Evolutionary conservation across 2,797 vertebrate species (phyloP), one percentile per base, ranked within the genome.

Genomic region (Mus minutoides): DNA sequence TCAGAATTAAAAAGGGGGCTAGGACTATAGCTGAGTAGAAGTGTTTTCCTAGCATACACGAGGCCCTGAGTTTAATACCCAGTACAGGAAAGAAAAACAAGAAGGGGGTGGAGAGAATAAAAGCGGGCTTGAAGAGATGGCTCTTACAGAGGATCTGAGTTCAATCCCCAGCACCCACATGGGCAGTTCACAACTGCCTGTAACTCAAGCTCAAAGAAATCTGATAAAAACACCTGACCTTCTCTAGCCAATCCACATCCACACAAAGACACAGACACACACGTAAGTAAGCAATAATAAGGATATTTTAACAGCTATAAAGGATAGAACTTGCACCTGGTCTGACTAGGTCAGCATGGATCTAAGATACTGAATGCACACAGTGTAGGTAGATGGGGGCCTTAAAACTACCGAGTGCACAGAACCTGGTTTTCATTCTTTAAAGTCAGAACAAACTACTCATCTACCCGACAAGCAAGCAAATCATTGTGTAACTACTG

Each of bases 391-490:
- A 31, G 62, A 34, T 29, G n/a, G 37, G 58, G 17, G n/a, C 31
- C n/a, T 73, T 80, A 85, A 78, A 95, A 71, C 49, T 29, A 75
- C 29, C 17, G 78, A 90, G 4, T 1, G 64, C 43, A 90, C 0
- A 91, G 31, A 85, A 76, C 9, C 14, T 91, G 56, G 19, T 79
- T 94, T 85, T 87, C 76, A 82, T 95, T 85, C 85, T 34, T 24
- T 79, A 92, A 93, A 77, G n/a, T 92, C 60, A 89, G 43, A 92
- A 85, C 29, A 60, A 94, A 88, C 40, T 84, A 71, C 24, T 60
- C 76, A 46, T 56, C 62, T 79, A 69, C 49, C n/a, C 73, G 13
- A 80, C 94, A 92, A 92, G 31, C 88, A 95, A 88, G 29, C 22
- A 87, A 26, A 73, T 73, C 43, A 49, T 88, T 83, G 8, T 46